Percentiles rank a stretch among this genome's conserved stretches.
Conservation (phyloP, 2,888 invertebrate species). For the Lymantria dispar region DNA sequence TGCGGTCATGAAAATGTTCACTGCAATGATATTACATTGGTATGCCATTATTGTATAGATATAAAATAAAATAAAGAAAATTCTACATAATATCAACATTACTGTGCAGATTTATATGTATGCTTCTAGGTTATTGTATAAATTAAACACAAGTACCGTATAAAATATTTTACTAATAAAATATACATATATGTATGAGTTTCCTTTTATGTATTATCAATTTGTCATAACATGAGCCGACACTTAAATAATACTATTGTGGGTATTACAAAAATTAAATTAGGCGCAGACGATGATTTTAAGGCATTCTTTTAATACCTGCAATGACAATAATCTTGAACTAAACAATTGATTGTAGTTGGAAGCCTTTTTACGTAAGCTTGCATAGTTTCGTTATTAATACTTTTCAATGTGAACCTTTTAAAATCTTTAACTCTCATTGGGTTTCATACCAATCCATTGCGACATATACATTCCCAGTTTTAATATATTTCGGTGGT, state of each 20-base stretch:
- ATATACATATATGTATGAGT: too few relatives aligned
- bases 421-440: neutral
- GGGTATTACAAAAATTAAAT: too few relatives aligned
- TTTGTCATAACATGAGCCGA: too few relatives aligned
- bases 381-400: too few relatives aligned
- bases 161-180: neutral
- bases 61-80: neutral
- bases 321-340: too few relatives aligned
- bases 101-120: neutral
- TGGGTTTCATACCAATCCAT: slow-evolving; percentile 4
- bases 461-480: slow-evolving; percentile 3
- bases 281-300: too few relatives aligned
- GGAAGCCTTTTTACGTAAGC: too few relatives aligned
- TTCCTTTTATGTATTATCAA: too few relatives aligned
- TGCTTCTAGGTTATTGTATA: neutral
- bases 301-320: too few relatives aligned
- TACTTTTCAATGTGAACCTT: too few relatives aligned
- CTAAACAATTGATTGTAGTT: too few relatives aligned
- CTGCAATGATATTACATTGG: slow-evolving; percentile 49
- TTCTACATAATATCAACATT: neutral
- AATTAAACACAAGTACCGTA: neutral
- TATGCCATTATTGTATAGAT: neutral
- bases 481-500: slow-evolving; percentile 7
- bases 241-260: too few relatives aligned
- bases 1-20: slow-evolving; percentile 76